Conservation (phyloP, 2,797 vertebrate genomes). For the Natrix natrix region DNA sequence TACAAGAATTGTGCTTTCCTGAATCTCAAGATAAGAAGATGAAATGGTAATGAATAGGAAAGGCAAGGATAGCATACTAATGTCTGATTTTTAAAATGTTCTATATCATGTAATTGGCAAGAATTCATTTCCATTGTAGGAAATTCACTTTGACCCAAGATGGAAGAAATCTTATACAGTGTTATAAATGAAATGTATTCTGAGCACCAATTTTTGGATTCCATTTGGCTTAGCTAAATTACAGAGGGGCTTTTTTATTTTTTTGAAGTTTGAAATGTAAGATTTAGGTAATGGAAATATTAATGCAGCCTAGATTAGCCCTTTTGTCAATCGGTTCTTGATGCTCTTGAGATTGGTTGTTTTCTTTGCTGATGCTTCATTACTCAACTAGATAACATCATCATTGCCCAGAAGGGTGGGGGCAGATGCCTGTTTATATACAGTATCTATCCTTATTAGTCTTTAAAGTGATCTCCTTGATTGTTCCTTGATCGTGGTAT, state of each 20-base stretch:
- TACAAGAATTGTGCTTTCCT: neutral
- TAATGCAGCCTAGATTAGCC: slow-evolving; percentile 4
- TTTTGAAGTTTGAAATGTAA: neutral
- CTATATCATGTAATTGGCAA: neutral
- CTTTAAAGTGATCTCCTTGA: neutral
- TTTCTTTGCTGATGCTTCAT: neutral
- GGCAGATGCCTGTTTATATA: neutral
- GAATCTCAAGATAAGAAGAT: neutral
- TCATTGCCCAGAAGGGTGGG: neutral
- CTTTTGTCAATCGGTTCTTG: slow-evolving; percentile 14
- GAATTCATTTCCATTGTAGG: neutral
- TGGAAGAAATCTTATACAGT: neutral
- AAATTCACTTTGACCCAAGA: neutral
- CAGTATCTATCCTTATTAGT: neutral
- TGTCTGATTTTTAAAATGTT: neutral
- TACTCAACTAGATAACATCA: neutral
- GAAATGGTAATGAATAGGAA: neutral
- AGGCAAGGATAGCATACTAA: neutral
- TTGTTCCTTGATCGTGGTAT: neutral
- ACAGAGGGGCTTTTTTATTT: neutral
- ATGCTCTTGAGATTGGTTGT: neutral
- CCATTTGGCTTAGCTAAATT: neutral
- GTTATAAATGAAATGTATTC: neutral
- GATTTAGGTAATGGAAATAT: slow-evolving; percentile 40
- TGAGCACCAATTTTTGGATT: neutral